Evolutionary conservation across 2,113 vertebrate genomes (phyloP).

Genomic region (Spea bombifrons): DNA sequence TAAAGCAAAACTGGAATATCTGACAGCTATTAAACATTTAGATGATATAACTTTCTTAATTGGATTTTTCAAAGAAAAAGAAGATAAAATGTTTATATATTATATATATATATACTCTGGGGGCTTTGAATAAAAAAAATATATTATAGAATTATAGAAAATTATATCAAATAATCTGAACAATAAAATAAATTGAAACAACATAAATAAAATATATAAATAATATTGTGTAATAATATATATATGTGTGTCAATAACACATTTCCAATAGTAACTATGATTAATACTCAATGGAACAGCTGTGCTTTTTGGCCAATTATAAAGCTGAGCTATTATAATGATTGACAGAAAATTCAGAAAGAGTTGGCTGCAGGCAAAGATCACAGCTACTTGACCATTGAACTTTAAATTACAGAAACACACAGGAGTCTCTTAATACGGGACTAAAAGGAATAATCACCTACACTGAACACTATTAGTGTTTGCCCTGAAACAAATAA

Average conservation of each 20-base stretch:
- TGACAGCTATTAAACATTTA: too few species aligned
- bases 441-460: slow-evolving; percentile 55
- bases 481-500: slow-evolving; percentile 6
- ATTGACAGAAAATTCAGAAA: slow-evolving; percentile 33
- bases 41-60: too few species aligned
- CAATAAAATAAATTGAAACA: too few species aligned
- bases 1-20: slow-evolving; percentile 42
- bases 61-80: too few species aligned
- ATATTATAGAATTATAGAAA: too few species aligned
- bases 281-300: neutral
- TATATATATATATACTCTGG: too few species aligned
- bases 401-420: slow-evolving; percentile 60
- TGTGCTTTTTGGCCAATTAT: neutral
- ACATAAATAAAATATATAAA: too few species aligned
- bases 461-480: slow-evolving; percentile 11
- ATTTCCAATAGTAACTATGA: slow-evolving; percentile 37
- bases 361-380: slow-evolving; percentile 60
- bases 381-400: slow-evolving; percentile 61
- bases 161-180: too few species aligned
- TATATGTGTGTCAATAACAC: too few species aligned
- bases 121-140: too few species aligned
- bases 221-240: too few species aligned
- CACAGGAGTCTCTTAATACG: slow-evolving; percentile 68
- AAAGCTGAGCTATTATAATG: slow-evolving; percentile 18
- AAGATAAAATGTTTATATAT: too few species aligned